Evolutionary conservation across 2,888 invertebrate species (phyloP), one percentile per base, ranked within the genome.

Genomic region (Gymnocheta viridis): DNA sequence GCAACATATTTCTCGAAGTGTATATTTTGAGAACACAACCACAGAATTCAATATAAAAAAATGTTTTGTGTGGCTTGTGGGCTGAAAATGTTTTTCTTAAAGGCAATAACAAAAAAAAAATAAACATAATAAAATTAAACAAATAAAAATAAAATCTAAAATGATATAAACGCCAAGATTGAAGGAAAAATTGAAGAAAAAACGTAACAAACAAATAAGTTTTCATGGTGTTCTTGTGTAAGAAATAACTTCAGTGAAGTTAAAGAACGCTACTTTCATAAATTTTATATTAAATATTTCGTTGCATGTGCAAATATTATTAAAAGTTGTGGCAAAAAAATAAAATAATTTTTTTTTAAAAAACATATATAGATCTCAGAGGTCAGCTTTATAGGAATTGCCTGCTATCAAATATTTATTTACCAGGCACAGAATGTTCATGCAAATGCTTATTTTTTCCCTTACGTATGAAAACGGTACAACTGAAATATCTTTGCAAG

Each of bases 121-220:
- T 3, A 2, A 54, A 17, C 9, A 56, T n/a, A 54, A 29, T 12
- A 17, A 35, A 22, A 58, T 32, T 49, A 67, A 58, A 32, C 32
- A n/a, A n/a, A n/a, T n/a, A n/a, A n/a, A n/a, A n/a, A n/a, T n/a
- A n/a, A n/a, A n/a, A n/a, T n/a, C 58, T 19, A 38, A 70, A 60
- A 51, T 24, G 51, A 51, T 49, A 22, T 54, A 70, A 78, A 78
- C 44, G 62, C 41, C 78, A 51, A 67, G 67, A 44, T 32, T 60
- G 51, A 22, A 14, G 29, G 4, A 32, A 41, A 41, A 22, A 24
- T 9, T 17, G 5, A 35, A 54, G n/a, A 17, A 44, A 54, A 44
- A 41, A 12, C n/a, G 29, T 14, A 32, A 29, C 14, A 41, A 41
- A 56, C 10, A 69, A 64, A 51, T 22, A 58, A 14, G 10, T 44